Conservation (phyloP, 2,797 vertebrate species). For the Acrossocheilus wenchowensis region DNA sequence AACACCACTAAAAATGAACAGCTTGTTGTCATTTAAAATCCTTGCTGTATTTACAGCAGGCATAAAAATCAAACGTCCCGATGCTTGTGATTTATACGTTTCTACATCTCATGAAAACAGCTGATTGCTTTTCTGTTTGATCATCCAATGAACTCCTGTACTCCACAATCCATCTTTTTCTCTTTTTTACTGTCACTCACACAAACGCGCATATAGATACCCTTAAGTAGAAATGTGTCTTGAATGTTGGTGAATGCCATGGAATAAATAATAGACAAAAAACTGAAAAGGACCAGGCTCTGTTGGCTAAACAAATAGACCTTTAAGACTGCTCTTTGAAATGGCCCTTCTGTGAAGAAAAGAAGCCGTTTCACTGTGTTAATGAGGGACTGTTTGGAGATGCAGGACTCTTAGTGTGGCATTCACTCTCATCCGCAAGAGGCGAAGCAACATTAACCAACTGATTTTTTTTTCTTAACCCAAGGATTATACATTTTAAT, state of each 20-base stretch:
- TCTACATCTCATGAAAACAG: slow-evolving; percentile 44
- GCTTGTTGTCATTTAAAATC: slow-evolving; percentile 37
- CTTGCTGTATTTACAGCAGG: slow-evolving; percentile 36
- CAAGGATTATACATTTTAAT: slow-evolving; percentile 80
- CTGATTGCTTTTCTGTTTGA: slow-evolving; percentile 61
- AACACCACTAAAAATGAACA: neutral
- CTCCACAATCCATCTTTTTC: neutral
- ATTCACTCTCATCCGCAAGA: slow-evolving; percentile 62
- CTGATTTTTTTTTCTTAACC: slow-evolving; percentile 65
- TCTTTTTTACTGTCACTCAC: slow-evolving; percentile 31
- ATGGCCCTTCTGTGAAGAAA: slow-evolving; percentile 59
- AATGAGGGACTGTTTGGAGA: slow-evolving; percentile 64
- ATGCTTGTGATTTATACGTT: neutral
- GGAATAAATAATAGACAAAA: slow-evolving; percentile 47
- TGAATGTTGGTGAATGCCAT: slow-evolving; percentile 29
- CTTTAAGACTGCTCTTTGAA: slow-evolving; percentile 60
- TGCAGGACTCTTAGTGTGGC: slow-evolving; percentile 56
- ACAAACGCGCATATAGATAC: slow-evolving; percentile 41
- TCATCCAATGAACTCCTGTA: slow-evolving; percentile 44
- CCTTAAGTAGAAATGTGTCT: slow-evolving; percentile 50
- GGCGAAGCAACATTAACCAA: slow-evolving; percentile 62
- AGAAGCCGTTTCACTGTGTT: slow-evolving; percentile 57
- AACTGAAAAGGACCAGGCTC: slow-evolving; percentile 36
- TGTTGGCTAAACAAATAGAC: slow-evolving; percentile 63
- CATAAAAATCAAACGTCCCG: slow-evolving; percentile 34